Conservation (phyloP, 2,113 vertebrate species). For the Embiotoca jacksoni region DNA sequence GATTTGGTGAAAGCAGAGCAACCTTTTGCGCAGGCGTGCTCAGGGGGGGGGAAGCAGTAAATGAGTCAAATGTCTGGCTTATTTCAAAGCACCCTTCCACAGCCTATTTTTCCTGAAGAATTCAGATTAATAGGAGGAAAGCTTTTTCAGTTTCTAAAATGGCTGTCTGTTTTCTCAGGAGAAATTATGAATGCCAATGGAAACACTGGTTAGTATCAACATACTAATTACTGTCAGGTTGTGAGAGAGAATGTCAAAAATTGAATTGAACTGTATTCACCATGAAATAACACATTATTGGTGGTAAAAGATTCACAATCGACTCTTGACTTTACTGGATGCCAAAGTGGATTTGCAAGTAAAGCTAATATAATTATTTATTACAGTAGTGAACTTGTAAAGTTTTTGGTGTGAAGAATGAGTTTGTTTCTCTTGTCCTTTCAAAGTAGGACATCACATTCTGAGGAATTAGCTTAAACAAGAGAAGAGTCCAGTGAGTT, state of each 20-base stretch:
- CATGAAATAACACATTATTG: slow-evolving; percentile 42
- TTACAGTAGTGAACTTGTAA: slow-evolving; percentile 21
- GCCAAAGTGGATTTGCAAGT: slow-evolving; percentile 21
- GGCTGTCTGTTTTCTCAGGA: slow-evolving; percentile 67
- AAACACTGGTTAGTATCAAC: slow-evolving; percentile 77
- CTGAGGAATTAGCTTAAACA: slow-evolving; percentile 71
- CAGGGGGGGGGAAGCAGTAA: slow-evolving; percentile 54
- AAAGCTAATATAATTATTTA: slow-evolving; percentile 20
- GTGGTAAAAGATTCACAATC: slow-evolving; percentile 28
- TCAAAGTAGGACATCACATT: slow-evolving; percentile 72
- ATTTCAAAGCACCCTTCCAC: slow-evolving; percentile 75
- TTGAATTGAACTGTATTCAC: slow-evolving; percentile 30
- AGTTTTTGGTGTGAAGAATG: slow-evolving; percentile 29
- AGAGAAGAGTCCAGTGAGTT: slow-evolving; percentile 79
- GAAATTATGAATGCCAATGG: slow-evolving; percentile 71
- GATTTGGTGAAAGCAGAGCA: slow-evolving; percentile 61
- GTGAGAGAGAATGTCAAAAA: slow-evolving; percentile 51
- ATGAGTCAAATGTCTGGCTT: slow-evolving; percentile 77
- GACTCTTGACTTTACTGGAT: slow-evolving; percentile 18
- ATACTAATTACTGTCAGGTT: slow-evolving; percentile 74
- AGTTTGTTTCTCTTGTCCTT: slow-evolving; percentile 51
- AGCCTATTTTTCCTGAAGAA: slow-evolving; percentile 69
- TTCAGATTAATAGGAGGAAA: slow-evolving; percentile 79
- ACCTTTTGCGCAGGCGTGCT: slow-evolving; percentile 54
- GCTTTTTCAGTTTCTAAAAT: slow-evolving; percentile 75